Conservation (phyloP, 1,140 invertebrate genomes). For the Triops longicaudatus region DNA sequence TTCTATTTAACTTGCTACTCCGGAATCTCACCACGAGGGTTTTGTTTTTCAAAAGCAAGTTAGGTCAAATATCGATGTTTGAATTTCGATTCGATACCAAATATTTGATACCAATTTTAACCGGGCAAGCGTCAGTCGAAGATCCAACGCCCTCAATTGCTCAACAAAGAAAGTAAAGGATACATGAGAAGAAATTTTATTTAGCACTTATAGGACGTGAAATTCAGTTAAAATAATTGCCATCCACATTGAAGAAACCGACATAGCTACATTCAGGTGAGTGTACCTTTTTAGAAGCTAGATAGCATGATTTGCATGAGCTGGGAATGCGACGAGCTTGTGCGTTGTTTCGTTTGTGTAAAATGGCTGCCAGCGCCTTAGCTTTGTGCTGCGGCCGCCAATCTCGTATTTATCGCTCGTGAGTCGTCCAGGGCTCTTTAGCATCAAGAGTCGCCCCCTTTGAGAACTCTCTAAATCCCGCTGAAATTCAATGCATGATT, state of each 20-base stretch:
- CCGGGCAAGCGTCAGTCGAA: neutral
- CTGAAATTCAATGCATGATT: conserved; percentile 12
- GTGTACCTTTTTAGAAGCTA: neutral
- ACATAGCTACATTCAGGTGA: neutral
- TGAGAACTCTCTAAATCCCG: neutral
- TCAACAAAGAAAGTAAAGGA: conserved; percentile 5
- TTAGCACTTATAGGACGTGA: too few species aligned
- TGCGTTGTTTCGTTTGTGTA: neutral
- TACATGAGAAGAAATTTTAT: neutral
- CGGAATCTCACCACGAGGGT: neutral
- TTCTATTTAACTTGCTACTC: too few species aligned
- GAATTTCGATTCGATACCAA: neutral
- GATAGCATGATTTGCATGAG: neutral
- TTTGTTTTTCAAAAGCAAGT: neutral
- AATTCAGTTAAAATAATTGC: too few species aligned
- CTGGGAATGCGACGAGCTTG: neutral
- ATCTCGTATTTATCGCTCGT: conserved; percentile 9
- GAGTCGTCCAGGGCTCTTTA: neutral
- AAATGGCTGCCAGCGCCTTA: conserved; percentile 14
- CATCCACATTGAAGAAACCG: neutral
- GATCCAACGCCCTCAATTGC: conserved; percentile 14
- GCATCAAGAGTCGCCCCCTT: neutral
- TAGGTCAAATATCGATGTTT: neutral
- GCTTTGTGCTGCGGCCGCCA: conserved; percentile 13
- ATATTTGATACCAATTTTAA: neutral